Base-by-base conservation (phyloP, 2,888 invertebrate genomes). In the Polydrusus cervinus region DNA sequence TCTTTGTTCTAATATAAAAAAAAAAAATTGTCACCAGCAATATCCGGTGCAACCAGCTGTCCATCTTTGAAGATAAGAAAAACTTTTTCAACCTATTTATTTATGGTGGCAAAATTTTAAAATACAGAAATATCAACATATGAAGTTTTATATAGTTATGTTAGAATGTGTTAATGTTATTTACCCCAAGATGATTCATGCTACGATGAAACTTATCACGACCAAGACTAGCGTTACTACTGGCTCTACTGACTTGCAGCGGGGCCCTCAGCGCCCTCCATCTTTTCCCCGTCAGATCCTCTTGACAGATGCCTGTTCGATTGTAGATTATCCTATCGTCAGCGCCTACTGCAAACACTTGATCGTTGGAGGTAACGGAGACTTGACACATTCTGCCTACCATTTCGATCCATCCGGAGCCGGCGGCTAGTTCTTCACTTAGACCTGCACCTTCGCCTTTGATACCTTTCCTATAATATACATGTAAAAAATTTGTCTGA, bases 381-480 rank as follows among this genome's bases (percentile, higher is more conserved):
- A 97, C 90, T 83, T 93, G 90, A 20, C 92, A 90, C 91, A 97
- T 94, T 85, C 93, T 92, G 57, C 95, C 96, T 76, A 95, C 93
- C 91, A 97, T 96, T 89, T 96, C 95, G 34, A 97, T 91, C 97
- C 97, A 97, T 30, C 94, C 93, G 83, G 90, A 93, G 5, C 96
- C 96, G 82, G 92, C 92, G 9, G 95, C 94, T 73, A 93, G 89
- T 84, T 92, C 91, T 86, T 94, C 94, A 81, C 93, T 93, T 75
- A 90, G 89, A 5, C 94, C 93, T 20, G 93, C 90, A 47, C 88
- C 89, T 85, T 92, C 91, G 65, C 94, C 91, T 88, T 93, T 83
- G 3, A 84, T 79, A 0, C 83, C 83, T 71, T 83, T 82, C 67
- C 83, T 82, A 69, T n/a, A 53, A 71, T 64, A 70, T 13, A n/a